Base-by-base conservation (phyloP, 2,113 vertebrate species). In the Notarius lentiginosus region DNA sequence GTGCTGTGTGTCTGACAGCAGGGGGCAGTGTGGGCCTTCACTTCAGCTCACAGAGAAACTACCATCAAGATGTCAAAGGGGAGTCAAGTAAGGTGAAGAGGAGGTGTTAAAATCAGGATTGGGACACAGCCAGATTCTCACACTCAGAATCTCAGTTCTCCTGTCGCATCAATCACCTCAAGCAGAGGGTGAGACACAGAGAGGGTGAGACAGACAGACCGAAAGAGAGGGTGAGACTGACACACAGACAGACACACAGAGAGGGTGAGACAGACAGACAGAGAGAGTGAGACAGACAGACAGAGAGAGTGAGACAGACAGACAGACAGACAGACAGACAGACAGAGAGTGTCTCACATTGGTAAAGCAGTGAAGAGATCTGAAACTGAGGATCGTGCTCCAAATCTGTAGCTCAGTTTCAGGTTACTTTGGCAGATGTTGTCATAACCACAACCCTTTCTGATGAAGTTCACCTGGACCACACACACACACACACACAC, bases 401-500 rank as follows among this genome's bases (percentile, higher is more conserved):
- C 96, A 93, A 97, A 99, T 87, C 92, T 95, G 89, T 95, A 95
- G 30, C 7, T 87, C 79, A 99, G 94, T 94, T 96, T 95, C 88
- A 99, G 92, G 91, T 99, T 98, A 93, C 98, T 99, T 93, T 98
- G 97, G 90, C 98, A 99, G 89, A 98, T 96, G 91, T 96, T 97
- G 94, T 99, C 98, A 0, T 90, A 92, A 22, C 97, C 98, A 34
- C 98, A 99, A 86, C 98, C 98, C 91, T 99, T 96, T 87, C 96
- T 95, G 83, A 98, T 92, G 88, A 99, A 99, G 91, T 98, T 96
- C 80, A 98, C 96, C 98, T 98, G 90, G 18, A 80, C 30, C 72
- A 24, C 0, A 84, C 79, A 85, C 41, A 53, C 27, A 66, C 20
- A 49, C 27, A 55, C 63, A 47, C 56, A 51, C 72, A 27, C 17